Evolutionary conservation across 2,888 invertebrate genomes (phyloP).

Genomic region (Cheilosia vulpina): DNA sequence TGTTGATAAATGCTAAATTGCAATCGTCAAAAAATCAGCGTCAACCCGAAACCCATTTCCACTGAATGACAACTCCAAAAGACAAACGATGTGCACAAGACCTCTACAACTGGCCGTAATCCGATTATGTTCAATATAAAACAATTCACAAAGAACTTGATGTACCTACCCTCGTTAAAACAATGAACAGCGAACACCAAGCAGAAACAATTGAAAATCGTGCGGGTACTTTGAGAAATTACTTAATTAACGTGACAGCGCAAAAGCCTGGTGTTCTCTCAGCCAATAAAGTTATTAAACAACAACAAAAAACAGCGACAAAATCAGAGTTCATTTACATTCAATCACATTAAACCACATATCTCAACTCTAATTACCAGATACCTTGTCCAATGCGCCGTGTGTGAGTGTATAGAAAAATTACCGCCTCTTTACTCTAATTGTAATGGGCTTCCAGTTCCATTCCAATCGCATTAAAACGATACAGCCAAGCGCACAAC

Average conservation of each 20-base stretch:
- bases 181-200: conserved; percentile 10
- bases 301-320: background rate
- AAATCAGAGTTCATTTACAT: conserved; percentile 55
- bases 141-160: background rate
- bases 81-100: conserved; percentile 2
- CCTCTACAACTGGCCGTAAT: conserved; percentile 37
- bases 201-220: conserved; percentile 12
- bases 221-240: conserved; percentile 62
- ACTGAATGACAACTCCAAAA: too few species aligned
- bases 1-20: too few species aligned
- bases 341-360: conserved; percentile 24
- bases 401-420: conserved; percentile 6
- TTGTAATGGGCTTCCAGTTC: conserved; percentile 42
- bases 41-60: too few species aligned
- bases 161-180: conserved; percentile 22
- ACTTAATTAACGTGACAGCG: conserved; percentile 65
- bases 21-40: too few species aligned
- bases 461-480: conserved; percentile 63
- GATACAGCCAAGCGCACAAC: background rate
- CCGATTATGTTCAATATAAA: conserved; percentile 40
- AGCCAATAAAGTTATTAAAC: conserved; percentile 33
- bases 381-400: background rate
- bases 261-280: conserved; percentile 40
- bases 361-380: conserved; percentile 49
- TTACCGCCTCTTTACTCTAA: conserved; percentile 30